Evolutionary conservation across 1,140 invertebrate species (phyloP).

Genomic region (Vollenhovia emeryi): DNA sequence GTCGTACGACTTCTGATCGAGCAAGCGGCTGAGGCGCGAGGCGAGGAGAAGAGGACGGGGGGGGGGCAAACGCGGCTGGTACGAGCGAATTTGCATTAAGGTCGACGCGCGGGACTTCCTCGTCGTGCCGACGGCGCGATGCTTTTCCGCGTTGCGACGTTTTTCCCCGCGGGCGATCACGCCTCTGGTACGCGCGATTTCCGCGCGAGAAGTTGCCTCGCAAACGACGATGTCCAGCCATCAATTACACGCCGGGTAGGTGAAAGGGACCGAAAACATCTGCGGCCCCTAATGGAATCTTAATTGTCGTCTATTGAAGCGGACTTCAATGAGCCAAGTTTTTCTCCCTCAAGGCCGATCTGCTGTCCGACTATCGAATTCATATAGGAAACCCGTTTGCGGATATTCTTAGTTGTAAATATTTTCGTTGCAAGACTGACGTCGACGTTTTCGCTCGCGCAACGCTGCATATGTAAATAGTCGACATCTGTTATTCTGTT

Average conservation of each 20-base stretch:
- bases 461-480: neutral
- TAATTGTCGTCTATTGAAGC: constrained; percentile 34
- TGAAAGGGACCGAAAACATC: constrained; percentile 56
- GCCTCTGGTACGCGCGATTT: constrained; percentile 68
- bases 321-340: neutral
- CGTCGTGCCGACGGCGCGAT: constrained; percentile 45
- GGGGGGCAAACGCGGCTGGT: constrained; percentile 22
- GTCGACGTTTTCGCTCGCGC: neutral
- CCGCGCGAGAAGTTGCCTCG: constrained; percentile 60
- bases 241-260: constrained; percentile 50
- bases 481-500: constrained; percentile 34
- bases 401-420: constrained; percentile 4
- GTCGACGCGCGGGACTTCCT: constrained; percentile 62
- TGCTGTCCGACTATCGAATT: neutral
- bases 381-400: neutral
- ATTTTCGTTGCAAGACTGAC: constrained; percentile 4
- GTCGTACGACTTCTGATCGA: constrained; percentile 58
- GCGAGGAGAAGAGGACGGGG: neutral
- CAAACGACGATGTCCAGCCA: constrained; percentile 32
- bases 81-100: constrained; percentile 75
- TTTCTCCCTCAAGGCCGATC: neutral
- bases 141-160: constrained; percentile 72
- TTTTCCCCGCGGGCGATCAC: constrained; percentile 75
- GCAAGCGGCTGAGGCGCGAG: neutral
- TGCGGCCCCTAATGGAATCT: constrained; percentile 37